These are phyloP conservation scores for Hydroisotoma schaefferi DNA, from an alignment of 2,888 invertebrate genomes.

Conservation along the genomic window DNA sequence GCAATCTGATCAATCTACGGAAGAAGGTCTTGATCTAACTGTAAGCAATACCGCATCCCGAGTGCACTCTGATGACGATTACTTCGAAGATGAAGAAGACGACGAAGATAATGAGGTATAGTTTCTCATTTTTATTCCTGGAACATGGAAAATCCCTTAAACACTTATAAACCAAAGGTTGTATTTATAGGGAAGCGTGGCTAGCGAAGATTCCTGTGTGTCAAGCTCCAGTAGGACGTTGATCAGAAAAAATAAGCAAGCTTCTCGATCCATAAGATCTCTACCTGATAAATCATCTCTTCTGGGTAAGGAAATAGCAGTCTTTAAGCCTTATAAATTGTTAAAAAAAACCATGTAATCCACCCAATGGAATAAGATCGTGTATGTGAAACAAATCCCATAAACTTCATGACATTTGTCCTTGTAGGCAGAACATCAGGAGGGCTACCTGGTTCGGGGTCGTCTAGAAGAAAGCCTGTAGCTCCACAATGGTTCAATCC, in stretches of 20 bases:
- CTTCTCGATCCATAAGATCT: slow-evolving; percentile 39
- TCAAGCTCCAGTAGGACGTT: slow-evolving; percentile 45
- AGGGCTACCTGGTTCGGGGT: slow-evolving; percentile 52
- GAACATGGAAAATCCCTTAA: no score
- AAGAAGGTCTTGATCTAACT: slow-evolving; percentile 78
- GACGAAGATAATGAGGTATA: slow-evolving; percentile 59
- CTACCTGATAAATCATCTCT: slow-evolving; percentile 31
- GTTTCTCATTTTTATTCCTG: no score
- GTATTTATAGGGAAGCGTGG: slow-evolving; percentile 43
- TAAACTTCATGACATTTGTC: not conserved
- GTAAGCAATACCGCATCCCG: slow-evolving; percentile 70
- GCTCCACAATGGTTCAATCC: slow-evolving; percentile 98
- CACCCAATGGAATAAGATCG: no score
- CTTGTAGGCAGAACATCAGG: slow-evolving; percentile 38
- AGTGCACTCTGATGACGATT: slow-evolving; percentile 71
- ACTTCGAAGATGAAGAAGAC: slow-evolving; percentile 74
- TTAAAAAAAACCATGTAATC: no score
- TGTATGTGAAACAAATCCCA: no score
- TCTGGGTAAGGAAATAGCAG: slow-evolving; percentile 19
- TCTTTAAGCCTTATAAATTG: no score
- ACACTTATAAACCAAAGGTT: no score
- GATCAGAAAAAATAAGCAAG: slow-evolving; percentile 41
- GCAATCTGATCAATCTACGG: slow-evolving; percentile 60
- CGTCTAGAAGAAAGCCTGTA: slow-evolving; percentile 83
- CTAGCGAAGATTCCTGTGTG: slow-evolving; percentile 47